Evolutionary conservation across 1,140 invertebrate genomes (phyloP).

Genomic region (Ceratina calcarata): DNA sequence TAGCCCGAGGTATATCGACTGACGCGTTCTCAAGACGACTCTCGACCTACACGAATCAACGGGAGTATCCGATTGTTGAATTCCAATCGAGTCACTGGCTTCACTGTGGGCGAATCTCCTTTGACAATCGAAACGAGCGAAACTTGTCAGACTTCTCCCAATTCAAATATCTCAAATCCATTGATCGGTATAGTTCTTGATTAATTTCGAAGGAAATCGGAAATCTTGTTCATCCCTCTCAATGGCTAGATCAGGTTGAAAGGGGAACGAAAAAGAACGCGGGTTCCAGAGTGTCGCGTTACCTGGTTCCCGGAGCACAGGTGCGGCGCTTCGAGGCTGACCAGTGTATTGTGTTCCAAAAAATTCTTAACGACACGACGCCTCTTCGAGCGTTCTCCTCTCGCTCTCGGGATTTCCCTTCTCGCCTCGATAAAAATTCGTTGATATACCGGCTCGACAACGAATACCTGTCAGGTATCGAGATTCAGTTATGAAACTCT

Average conservation of each 20-base stretch:
- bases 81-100: slow-evolving; percentile 37
- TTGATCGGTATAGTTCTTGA: too few species aligned
- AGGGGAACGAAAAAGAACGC: slow-evolving; percentile 41
- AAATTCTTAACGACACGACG: slow-evolving; percentile 64
- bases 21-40: slow-evolving; percentile 29
- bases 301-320: slow-evolving; percentile 52
- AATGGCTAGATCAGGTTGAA: background rate
- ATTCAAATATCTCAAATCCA: too few species aligned
- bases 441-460: slow-evolving; percentile 44
- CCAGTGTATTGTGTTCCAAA: slow-evolving; percentile 68
- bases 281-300: slow-evolving; percentile 59
- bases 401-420: background rate
- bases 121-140: background rate
- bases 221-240: background rate
- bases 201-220: background rate
- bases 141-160: background rate
- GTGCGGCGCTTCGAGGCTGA: slow-evolving; percentile 66
- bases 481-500: slow-evolving; percentile 56
- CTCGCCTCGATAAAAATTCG: slow-evolving; percentile 36
- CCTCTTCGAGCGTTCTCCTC: slow-evolving; percentile 46
- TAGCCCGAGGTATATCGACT: slow-evolving; percentile 27
- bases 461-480: slow-evolving; percentile 43
- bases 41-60: background rate
- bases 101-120: slow-evolving; percentile 2
- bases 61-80: slow-evolving; percentile 4